Percentiles rank a stretch among this genome's conserved stretches.
Conservation (phyloP, 2,888 invertebrate species). For the Drosophila flavopinicola region DNA sequence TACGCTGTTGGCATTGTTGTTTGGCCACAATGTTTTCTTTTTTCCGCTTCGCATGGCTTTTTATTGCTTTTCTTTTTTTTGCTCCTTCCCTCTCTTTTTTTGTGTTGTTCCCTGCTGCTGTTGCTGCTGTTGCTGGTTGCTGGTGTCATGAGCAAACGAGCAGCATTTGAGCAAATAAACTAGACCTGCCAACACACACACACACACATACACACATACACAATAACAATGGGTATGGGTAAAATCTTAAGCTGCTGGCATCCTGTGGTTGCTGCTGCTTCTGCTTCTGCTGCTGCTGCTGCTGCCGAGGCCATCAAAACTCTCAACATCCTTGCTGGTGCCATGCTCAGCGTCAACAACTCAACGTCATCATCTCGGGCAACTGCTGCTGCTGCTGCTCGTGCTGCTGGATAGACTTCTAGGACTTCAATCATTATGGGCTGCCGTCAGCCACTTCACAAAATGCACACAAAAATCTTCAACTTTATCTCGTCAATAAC, state of each 20-base stretch:
- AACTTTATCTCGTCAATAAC: slow-evolving; percentile 80
- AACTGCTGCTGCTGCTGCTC: slow-evolving; percentile 11
- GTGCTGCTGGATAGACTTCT: slow-evolving; percentile 10
- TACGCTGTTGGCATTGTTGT: slow-evolving; percentile 65
- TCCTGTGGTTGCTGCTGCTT: slow-evolving; percentile 53
- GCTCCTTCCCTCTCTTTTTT: slow-evolving; percentile 15
- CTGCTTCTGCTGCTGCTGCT: slow-evolving; percentile 17
- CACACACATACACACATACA: slow-evolving; percentile 12
- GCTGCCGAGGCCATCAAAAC: slow-evolving; percentile 43
- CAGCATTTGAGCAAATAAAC: slow-evolving; percentile 76
- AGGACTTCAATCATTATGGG: slow-evolving; percentile 68
- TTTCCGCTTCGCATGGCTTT: slow-evolving; percentile 69
- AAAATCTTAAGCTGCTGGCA: slow-evolving; percentile 49
- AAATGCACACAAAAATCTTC: slow-evolving; percentile 79
- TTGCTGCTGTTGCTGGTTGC: slow-evolving; percentile 54
- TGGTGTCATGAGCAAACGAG: slow-evolving; percentile 79
- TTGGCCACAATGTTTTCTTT: slow-evolving; percentile 78
- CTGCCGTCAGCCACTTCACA: slow-evolving; percentile 72
- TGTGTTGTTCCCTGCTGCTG: slow-evolving; percentile 11
- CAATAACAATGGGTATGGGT: slow-evolving; percentile 32
- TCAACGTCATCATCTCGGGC: slow-evolving; percentile 49
- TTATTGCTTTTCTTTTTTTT: slow-evolving; percentile 68
- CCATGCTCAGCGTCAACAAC: slow-evolving; percentile 51
- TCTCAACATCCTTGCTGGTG: slow-evolving; percentile 32
- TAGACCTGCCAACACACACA: slow-evolving; percentile 56